Evolutionary conservation across 64 coral and sea anemone genomes (phyloP).

Genomic region (Platygyra sinensis): DNA sequence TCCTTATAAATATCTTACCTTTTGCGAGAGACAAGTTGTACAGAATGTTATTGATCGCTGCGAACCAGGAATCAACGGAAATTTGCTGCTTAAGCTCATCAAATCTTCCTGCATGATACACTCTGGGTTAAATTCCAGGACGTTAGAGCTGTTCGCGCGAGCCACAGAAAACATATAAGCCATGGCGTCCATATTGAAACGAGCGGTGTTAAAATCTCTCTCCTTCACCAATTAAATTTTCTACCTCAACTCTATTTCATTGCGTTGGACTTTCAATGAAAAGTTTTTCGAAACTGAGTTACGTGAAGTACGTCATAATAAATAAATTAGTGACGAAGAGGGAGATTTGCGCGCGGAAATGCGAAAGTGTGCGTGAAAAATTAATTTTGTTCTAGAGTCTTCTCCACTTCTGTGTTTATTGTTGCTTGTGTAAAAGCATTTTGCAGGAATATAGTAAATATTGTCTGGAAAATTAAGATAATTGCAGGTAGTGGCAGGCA

Average conservation of each 20-base stretch:
- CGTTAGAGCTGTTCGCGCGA: neutral
- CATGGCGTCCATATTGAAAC: constrained; percentile 43
- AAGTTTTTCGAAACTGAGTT: neutral
- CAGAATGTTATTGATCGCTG: constrained; percentile 72
- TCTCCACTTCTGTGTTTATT: no score
- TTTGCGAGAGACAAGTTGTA: constrained; percentile 69
- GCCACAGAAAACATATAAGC: constrained; percentile 41
- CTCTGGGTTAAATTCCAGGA: constrained; percentile 61
- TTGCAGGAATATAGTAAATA: no score
- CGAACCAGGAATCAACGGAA: constrained; percentile 85
- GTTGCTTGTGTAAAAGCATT: no score
- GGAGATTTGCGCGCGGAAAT: constrained; percentile 7
- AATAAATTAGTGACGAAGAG: constrained; percentile 15
- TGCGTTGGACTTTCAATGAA: neutral
- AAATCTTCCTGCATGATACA: constrained; percentile 81
- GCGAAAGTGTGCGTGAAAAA: neutral
- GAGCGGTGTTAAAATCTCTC: neutral
- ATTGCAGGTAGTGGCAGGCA: no score
- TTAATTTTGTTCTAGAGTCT: neutral
- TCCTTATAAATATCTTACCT: constrained; percentile 47
- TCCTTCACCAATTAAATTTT: neutral
- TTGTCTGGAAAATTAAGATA: no score
- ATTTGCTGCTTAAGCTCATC: constrained; percentile 79
- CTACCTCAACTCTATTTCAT: neutral
- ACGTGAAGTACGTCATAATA: constrained; percentile 2